Evolutionary conservation across 1,140 invertebrate genomes (phyloP).

Genomic region (Drosophila teissieri): DNA sequence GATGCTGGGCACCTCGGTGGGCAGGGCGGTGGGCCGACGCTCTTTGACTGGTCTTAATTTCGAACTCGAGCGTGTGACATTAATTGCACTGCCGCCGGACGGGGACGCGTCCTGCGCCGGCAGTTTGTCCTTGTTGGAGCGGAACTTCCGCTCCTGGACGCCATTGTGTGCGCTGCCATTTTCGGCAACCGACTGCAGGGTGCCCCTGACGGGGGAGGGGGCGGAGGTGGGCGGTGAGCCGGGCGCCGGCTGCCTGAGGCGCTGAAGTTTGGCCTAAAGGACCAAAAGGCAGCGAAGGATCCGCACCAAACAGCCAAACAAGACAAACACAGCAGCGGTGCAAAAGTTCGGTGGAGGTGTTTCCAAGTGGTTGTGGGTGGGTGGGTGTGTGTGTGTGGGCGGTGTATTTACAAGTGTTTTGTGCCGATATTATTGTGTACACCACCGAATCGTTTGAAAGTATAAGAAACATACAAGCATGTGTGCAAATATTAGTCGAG

Average conservation of each 20-base stretch:
- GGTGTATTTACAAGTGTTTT: conserved; percentile 71
- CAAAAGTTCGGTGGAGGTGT: conserved; percentile 35
- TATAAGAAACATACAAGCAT: conserved; percentile 72
- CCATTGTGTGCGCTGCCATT: conserved; percentile 43
- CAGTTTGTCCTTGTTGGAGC: conserved; percentile 41
- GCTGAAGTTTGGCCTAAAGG: conserved; percentile 67
- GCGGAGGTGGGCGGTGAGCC: conserved; percentile 6
- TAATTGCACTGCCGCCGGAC: conserved; percentile 70
- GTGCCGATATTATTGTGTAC: conserved; percentile 54
- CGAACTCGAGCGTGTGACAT: conserved; percentile 70
- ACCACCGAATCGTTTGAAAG: conserved; percentile 67
- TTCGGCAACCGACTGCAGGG: conserved; percentile 47
- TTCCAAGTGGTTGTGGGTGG: conserved; percentile 16
- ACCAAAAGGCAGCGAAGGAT: conserved; percentile 3
- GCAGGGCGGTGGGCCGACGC: conserved; percentile 74
- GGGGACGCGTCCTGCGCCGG: conserved; percentile 32
- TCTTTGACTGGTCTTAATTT: conserved; percentile 82
- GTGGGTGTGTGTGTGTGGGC: conserved; percentile 31
- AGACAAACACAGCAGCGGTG: conserved; percentile 74
- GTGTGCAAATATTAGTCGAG: conserved; percentile 78
- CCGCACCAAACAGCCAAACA: conserved; percentile 63
- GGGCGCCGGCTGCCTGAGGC: conserved; percentile 45
- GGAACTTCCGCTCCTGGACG: conserved; percentile 45
- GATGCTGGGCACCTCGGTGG: conserved; percentile 65
- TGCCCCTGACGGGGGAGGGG: neutral